Conservation (phyloP, 2,113 vertebrate species). For the Sinocyclocheilus maitianheensis region DNA sequence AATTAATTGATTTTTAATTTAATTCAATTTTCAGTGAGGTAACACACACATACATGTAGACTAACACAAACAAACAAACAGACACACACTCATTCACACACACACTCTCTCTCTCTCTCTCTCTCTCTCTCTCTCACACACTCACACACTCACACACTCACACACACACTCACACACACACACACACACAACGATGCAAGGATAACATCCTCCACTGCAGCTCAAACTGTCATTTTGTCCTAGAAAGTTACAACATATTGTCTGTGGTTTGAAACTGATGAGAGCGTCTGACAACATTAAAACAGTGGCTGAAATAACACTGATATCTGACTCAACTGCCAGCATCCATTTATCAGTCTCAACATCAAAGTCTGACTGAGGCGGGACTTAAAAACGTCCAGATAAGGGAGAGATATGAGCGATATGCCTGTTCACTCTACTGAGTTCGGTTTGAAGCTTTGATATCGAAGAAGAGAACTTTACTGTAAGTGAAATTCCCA, state of each 20-base stretch:
- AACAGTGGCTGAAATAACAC: conserved; percentile 32
- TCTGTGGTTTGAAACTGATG: background rate
- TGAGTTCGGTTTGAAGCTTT: conserved; percentile 1
- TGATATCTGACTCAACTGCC: conserved; percentile 21
- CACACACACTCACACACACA: no score
- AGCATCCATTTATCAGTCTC: conserved; percentile 30
- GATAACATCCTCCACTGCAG: background rate
- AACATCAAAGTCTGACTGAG: conserved; percentile 48
- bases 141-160: no score
- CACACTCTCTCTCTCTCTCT: no score
- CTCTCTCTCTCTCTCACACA: no score
- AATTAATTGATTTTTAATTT: no score
- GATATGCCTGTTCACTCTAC: conserved; percentile 10
- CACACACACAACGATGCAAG: background rate
- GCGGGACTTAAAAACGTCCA: conserved; percentile 26
- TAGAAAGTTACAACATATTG: conserved; percentile 19
- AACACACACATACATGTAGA: no score
- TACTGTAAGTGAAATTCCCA: background rate
- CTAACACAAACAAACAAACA: no score
- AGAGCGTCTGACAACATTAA: conserved; percentile 1
- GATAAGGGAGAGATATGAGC: conserved; percentile 38
- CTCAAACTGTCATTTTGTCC: conserved; percentile 32
- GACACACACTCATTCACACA: no score
- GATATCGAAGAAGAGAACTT: background rate
- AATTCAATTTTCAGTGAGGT: no score